Evolutionary conservation across 2,113 vertebrate genomes (phyloP).

Genomic region (Theristicus caerulescens): DNA sequence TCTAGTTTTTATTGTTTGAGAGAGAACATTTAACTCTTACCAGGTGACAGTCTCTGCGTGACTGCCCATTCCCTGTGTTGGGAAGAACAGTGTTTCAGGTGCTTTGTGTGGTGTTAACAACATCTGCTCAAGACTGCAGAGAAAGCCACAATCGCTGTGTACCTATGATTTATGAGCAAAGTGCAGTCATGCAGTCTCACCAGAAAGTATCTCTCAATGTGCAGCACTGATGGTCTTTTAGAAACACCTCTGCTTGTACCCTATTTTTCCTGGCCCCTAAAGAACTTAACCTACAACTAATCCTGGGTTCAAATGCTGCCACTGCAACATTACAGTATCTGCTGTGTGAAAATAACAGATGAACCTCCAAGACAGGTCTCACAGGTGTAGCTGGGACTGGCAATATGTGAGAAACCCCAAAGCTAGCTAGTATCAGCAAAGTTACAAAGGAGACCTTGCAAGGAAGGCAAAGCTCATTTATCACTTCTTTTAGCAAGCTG

Average conservation of each 20-base stretch:
- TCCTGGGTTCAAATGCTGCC: not conserved
- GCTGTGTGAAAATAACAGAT: not conserved
- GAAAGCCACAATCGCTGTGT: accelerated
- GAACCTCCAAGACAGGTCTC: not conserved
- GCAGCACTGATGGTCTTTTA: not conserved
- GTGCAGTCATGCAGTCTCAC: not conserved
- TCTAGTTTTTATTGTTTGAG: not conserved
- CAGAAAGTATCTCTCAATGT: not conserved
- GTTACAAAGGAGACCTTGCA: not conserved
- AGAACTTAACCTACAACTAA: not conserved
- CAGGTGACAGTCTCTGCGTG: not conserved
- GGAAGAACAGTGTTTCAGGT: not conserved
- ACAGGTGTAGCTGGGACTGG: not conserved
- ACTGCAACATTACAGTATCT: too few species aligned
- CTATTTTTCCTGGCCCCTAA: not conserved
- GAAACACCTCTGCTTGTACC: not conserved
- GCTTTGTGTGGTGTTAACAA: not conserved
- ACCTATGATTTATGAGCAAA: not conserved
- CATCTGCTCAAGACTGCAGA: not conserved
- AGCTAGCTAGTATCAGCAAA: not conserved
- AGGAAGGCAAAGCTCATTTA: conserved; percentile 1
- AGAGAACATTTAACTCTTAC: not conserved
- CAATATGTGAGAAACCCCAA: not conserved
- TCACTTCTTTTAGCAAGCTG: not conserved
- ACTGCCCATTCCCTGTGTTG: not conserved